phyloP scores from a whole-genome alignment of 2,888 invertebrate genomes.

The Xylocampa areola region DNA sequence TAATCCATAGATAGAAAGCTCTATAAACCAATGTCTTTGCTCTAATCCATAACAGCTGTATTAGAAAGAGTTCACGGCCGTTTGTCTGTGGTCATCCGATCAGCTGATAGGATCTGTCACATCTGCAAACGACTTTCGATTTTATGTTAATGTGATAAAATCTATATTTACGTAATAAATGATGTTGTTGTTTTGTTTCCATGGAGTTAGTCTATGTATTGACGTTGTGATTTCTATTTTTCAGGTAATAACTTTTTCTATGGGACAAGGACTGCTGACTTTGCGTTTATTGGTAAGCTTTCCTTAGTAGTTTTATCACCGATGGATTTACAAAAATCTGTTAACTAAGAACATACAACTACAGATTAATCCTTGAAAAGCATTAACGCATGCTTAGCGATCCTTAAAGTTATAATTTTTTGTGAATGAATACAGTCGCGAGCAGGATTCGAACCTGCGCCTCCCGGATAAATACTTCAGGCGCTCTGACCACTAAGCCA shows the following conservation, averaged over 20 bases:
- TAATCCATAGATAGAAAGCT: constrained; percentile 28
- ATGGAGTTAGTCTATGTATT: constrained; percentile 1
- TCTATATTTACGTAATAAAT: background rate
- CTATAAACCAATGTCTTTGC: constrained; percentile 22
- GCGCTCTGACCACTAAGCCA: too few species aligned
- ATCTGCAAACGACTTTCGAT: constrained; percentile 41
- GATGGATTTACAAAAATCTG: too few species aligned
- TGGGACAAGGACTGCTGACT: too few species aligned
- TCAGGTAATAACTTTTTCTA: too few species aligned
- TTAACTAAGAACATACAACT: too few species aligned
- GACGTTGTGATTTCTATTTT: constrained; percentile 24
- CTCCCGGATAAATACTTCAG: too few species aligned
- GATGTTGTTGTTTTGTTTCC: background rate
- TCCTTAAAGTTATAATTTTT: too few species aligned
- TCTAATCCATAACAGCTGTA: constrained; percentile 38
- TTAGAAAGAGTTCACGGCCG: constrained; percentile 64
- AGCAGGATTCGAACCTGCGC: too few species aligned
- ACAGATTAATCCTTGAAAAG: too few species aligned
- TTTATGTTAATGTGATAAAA: constrained; percentile 24
- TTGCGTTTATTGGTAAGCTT: background rate
- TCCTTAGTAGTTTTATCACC: too few species aligned
- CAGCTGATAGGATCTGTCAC: constrained; percentile 65
- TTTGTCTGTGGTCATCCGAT: constrained; percentile 60
- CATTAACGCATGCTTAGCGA: too few species aligned
- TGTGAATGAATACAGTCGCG: too few species aligned